Conservation (phyloP, 2,113 vertebrate species). For the Crypturellus undulatus region DNA sequence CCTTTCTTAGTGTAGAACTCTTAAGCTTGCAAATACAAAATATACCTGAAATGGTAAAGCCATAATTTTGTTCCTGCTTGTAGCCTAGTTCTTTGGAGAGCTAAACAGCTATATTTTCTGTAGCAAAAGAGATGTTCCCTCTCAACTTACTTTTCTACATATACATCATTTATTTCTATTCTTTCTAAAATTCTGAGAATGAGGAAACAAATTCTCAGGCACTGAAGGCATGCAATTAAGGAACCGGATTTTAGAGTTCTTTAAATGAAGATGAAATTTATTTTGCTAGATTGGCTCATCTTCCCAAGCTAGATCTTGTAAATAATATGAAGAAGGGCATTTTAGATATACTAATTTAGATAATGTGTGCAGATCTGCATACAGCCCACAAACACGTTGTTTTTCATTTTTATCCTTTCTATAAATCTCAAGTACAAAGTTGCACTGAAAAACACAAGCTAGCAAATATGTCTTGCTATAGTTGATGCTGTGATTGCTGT, state of each 20-base stretch:
- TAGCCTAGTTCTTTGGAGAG: neutral
- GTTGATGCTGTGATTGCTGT: neutral
- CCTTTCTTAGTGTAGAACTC: neutral
- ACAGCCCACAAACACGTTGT: conserved; percentile 21
- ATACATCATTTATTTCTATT: neutral
- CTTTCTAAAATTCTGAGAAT: neutral
- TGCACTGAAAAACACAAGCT: conserved; percentile 44
- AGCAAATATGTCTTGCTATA: conserved; percentile 51
- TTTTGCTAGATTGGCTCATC: neutral
- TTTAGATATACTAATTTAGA: conserved; percentile 44
- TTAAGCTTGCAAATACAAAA: neutral
- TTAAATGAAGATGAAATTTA: neutral
- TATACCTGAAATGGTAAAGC: neutral
- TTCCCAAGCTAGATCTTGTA: neutral
- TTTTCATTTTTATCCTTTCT: conserved; percentile 51
- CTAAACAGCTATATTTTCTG: neutral
- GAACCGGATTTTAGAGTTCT: neutral
- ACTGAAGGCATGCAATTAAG: neutral
- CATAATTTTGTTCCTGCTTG: neutral
- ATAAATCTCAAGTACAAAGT: conserved; percentile 50
- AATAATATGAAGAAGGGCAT: conserved; percentile 3
- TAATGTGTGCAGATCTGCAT: neutral
- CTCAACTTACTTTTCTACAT: neutral
- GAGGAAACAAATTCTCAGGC: neutral
- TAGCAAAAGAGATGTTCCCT: neutral